Evolutionary conservation across 2,888 invertebrate species (phyloP).

Genomic region (Agrochola macilenta): DNA sequence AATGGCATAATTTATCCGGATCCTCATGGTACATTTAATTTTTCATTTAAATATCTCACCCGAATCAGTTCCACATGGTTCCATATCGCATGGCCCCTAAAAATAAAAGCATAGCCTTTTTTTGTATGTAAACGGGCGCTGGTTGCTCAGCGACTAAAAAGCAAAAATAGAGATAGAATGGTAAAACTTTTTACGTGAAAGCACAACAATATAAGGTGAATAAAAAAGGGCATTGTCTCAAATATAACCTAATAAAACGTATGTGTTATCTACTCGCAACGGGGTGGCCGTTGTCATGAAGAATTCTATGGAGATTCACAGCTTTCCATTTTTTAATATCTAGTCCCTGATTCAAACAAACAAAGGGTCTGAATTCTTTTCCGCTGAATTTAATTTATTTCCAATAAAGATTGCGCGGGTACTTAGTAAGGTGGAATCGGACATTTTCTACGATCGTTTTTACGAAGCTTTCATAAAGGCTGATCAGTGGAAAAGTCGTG

Average conservation of each 20-base stretch:
- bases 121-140: constrained; percentile 50
- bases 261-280: constrained; percentile 53
- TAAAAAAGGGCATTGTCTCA: constrained; percentile 63
- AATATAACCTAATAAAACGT: constrained; percentile 67
- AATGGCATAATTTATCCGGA: neutral
- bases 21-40: constrained; percentile 19
- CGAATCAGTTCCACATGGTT: constrained; percentile 40
- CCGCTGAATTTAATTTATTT: constrained; percentile 77
- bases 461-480: constrained; percentile 76
- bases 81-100: constrained; percentile 29
- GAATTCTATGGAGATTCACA: constrained; percentile 56
- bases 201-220: constrained; percentile 60
- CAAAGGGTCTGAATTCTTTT: constrained; percentile 72
- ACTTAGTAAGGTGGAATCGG: constrained; percentile 63
- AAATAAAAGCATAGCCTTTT: constrained; percentile 49
- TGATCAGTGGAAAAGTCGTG: constrained; percentile 75
- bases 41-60: constrained; percentile 36
- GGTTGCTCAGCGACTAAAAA: constrained; percentile 54
- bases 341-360: constrained; percentile 59
- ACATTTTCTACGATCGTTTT: constrained; percentile 68
- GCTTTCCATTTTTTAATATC: constrained; percentile 66
- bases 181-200: constrained; percentile 62
- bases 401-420: constrained; percentile 74
- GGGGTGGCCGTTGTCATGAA: constrained; percentile 44
- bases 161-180: constrained; percentile 60